These are phyloP conservation scores for Prosopocoilus inquinatus DNA, from an alignment of 2,888 invertebrate species.

Conservation along the genomic window DNA sequence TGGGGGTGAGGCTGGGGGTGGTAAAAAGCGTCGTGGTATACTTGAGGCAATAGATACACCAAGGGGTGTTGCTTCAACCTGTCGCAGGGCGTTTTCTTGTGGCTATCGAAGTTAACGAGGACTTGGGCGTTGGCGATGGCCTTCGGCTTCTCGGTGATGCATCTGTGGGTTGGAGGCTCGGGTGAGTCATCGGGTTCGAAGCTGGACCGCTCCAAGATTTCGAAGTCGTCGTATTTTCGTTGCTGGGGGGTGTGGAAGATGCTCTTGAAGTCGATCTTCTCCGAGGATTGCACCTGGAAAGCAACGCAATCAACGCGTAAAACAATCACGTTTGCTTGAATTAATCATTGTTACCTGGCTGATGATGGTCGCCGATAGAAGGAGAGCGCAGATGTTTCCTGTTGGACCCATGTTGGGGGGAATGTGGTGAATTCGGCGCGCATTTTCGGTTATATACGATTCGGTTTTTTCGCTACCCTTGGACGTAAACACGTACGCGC, in stretches of 20 bases:
- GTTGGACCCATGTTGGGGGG: no score
- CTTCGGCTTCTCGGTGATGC: conserved; percentile 19
- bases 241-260: conserved; percentile 24
- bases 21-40: not conserved
- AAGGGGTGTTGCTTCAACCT: not conserved
- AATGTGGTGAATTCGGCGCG: no score
- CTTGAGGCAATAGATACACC: not conserved
- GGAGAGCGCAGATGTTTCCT: no score
- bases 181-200: conserved; percentile 15
- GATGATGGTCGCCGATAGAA: no score
- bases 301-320: not conserved
- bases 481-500: no score
- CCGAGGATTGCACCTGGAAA: conserved; percentile 4
- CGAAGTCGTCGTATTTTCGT: conserved; percentile 24
- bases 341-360: no score
- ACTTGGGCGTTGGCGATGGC: conserved; percentile 39
- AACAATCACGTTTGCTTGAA: not conserved
- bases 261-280: conserved; percentile 23
- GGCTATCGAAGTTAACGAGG: conserved; percentile 34
- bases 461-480: no score
- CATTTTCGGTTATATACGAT: no score
- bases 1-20: not conserved
- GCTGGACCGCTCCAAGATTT: conserved; percentile 27
- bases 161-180: not conserved
- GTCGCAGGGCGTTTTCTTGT: conserved; percentile 22